A percentile compares a stretch with the other conserved stretches of the same genome.
Evolutionary conservation across 23 tunicate species (phyloP).

Genomic region (Pegea sp.): DNA sequence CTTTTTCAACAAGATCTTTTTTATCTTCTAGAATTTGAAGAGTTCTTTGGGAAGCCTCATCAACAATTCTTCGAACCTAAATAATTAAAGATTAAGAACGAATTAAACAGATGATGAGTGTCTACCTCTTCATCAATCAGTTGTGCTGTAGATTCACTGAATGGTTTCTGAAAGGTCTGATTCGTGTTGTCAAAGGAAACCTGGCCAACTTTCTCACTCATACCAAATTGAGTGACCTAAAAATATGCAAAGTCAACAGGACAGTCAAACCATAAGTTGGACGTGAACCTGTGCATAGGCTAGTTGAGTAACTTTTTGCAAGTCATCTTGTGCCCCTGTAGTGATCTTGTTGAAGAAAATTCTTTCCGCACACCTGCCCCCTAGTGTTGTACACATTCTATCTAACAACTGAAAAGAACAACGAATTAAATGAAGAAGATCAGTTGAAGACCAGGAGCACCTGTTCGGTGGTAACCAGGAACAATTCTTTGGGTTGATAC

Average conservation of each 20-base stretch:
- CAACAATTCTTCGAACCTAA: constrained; percentile 36
- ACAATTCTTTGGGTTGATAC: constrained; percentile 91
- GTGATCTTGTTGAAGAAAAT: constrained; percentile 76
- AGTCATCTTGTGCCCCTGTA: constrained; percentile 90
- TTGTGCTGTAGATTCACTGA: constrained; percentile 82
- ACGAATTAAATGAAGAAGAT: neutral
- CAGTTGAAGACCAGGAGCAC: constrained; percentile 1
- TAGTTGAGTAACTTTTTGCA: constrained; percentile 86
- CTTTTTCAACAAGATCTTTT: constrained; percentile 53
- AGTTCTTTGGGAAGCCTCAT: constrained; percentile 38
- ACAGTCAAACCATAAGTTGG: neutral
- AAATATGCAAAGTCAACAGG: neutral
- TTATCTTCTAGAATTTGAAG: constrained; percentile 24
- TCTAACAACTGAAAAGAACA: constrained; percentile 28
- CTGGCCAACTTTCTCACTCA: constrained; percentile 85
- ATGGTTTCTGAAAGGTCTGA: constrained; percentile 63
- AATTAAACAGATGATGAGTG: neutral
- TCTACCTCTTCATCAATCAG: constrained; percentile 89
- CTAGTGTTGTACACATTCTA: constrained; percentile 79
- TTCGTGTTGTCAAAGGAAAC: constrained; percentile 37
- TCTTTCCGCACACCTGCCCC: constrained; percentile 83
- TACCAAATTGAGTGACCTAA: constrained; percentile 83
- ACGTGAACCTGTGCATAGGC: constrained; percentile 77
- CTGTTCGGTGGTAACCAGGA: constrained; percentile 66
- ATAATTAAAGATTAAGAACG: neutral